Conservation (phyloP, 2,888 invertebrate genomes). For the Steinernema scapterisci region DNA sequence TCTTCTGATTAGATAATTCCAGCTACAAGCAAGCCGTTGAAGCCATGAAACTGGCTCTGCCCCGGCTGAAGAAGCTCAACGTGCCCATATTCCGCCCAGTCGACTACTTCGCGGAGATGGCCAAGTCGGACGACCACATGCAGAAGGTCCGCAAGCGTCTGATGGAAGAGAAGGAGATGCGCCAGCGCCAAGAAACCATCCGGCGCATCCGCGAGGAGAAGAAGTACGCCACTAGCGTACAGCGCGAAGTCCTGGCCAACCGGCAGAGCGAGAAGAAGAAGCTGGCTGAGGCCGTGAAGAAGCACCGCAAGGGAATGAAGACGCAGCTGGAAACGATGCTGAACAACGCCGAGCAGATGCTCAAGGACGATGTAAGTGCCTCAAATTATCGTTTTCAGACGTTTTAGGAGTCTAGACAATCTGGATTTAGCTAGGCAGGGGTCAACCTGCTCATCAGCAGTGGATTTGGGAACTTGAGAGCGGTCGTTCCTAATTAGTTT, state of each 20-base stretch:
- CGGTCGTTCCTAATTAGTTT: too few relatives aligned
- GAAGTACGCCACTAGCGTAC: slow-evolving; percentile 84
- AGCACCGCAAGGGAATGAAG: slow-evolving; percentile 74
- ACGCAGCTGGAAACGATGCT: slow-evolving; percentile 66
- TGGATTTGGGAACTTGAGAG: too few relatives aligned
- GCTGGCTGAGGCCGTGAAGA: slow-evolving; percentile 88
- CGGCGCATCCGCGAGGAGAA: slow-evolving; percentile 85
- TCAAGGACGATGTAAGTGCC: slow-evolving; percentile 38
- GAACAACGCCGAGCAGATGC: slow-evolving; percentile 55
- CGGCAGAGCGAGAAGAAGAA: slow-evolving; percentile 88
- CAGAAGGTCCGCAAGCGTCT: slow-evolving; percentile 75
- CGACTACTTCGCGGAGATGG: slow-evolving; percentile 99
- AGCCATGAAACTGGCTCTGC: slow-evolving; percentile 81
- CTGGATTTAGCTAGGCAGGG: too few relatives aligned
- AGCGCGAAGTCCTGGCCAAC: slow-evolving; percentile 72
- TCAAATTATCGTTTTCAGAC: too few relatives aligned
- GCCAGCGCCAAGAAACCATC: slow-evolving; percentile 80
- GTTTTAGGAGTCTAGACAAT: too few relatives aligned
- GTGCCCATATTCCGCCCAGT: slow-evolving; percentile 84
- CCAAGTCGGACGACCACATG: slow-evolving; percentile 95
- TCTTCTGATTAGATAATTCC: slow-evolving; percentile 36
- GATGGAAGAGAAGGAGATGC: slow-evolving; percentile 74
- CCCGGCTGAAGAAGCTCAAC: slow-evolving; percentile 77
- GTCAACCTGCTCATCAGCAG: too few relatives aligned
- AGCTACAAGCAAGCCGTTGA: slow-evolving; percentile 74